A percentile compares a stretch with the other conserved stretches of the same genome.
phyloP scores from a whole-genome alignment of 2,113 vertebrate genomes.

The Rhinoptilus africanus region DNA sequence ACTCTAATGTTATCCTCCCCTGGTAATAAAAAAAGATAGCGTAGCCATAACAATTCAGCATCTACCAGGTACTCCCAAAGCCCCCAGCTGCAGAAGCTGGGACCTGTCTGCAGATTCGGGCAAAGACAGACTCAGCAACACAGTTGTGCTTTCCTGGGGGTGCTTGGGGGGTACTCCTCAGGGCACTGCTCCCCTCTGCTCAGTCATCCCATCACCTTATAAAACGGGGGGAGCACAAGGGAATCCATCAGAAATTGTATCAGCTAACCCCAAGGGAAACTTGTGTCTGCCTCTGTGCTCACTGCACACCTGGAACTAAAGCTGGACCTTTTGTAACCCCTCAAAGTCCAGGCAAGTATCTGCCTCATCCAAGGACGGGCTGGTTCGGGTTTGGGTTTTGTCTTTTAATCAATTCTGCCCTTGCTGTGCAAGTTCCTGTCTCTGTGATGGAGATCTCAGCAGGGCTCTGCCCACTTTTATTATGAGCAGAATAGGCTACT shows the following conservation, averaged over 20 bases:
- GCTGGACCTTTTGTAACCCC: background rate
- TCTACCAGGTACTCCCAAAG: background rate
- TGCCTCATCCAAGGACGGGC: background rate
- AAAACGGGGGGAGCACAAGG: background rate
- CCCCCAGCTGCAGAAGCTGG: background rate
- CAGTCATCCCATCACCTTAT: background rate
- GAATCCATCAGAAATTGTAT: background rate
- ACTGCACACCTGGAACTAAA: background rate
- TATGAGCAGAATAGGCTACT: background rate
- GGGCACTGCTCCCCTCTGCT: background rate
- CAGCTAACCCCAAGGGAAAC: background rate
- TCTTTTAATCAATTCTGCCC: conserved; percentile 30
- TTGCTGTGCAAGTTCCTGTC: background rate
- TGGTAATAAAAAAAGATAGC: background rate
- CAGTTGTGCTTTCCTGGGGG: background rate
- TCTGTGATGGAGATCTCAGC: background rate
- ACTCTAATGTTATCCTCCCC: background rate
- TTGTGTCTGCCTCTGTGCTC: background rate
- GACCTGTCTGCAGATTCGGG: background rate
- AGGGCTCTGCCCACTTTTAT: background rate
- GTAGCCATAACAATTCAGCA: background rate
- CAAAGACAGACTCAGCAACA: background rate
- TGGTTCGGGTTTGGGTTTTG: background rate
- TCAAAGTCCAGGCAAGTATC: background rate
- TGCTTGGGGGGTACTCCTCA: background rate